Base-by-base conservation (phyloP, 2,888 invertebrate species). In the Chesias legatella region DNA sequence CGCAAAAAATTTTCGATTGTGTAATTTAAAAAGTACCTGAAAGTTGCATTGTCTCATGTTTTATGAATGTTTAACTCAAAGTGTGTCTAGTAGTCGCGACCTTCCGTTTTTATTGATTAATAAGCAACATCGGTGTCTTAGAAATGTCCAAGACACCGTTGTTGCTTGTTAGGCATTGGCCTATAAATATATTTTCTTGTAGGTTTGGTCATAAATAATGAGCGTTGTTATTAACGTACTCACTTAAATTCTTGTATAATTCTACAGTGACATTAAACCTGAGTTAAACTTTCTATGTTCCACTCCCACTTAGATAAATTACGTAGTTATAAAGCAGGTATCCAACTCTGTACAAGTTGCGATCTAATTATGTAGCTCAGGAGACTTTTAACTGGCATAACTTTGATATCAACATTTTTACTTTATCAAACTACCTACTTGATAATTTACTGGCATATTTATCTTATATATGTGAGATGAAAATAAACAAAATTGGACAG, bases 41-140 rank as follows among this genome's bases (percentile, higher is more conserved):
- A 55, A 48, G 73, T 80, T 81, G 81, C 81, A 80, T 81, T 80
- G 80, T 79, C 80, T 79, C 74, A 61, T 60, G 60, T 56, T 54
- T 43, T 31, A 35, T 55, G 45, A 48, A 56, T 44, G 51, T 46
- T 48, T 58, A 51, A 43, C 46, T 56, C 55, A 54, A 43, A 57
- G 41, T 51, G 52, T 55, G 48, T 51, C 60, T 52, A 48, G 47
- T 50, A 58, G 53, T 63, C 55, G 56, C 52, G 67, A 51, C 74
- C 73, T 76, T 72, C 67, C 45, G 37, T 53, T 48, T 53, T 63
- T 78, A 76, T 79, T 71, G 75, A 73, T 79, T 73, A 54, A 48
- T 60, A 63, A 63, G 62, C 45, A 53, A 51, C 58, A 67, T 57
- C 63, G 65, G 56, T 65, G 63, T 58, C 46, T 51, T 52, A 44